These are phyloP conservation scores for Habropoda laboriosa DNA, from an alignment of 1,140 invertebrate genomes.

Conservation along the genomic window DNA sequence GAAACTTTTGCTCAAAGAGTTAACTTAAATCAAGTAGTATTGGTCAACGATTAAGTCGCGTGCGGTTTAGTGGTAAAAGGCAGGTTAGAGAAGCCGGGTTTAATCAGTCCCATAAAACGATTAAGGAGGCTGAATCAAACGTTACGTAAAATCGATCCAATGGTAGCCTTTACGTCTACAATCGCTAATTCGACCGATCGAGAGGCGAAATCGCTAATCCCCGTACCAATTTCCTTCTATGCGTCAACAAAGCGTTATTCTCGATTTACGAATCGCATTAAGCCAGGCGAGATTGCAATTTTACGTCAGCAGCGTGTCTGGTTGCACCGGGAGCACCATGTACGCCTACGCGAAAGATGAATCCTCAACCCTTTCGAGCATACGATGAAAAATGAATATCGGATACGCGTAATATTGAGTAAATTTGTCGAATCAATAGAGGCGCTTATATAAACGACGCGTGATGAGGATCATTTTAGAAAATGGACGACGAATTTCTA, in stretches of 20 bases:
- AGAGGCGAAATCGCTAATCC: background rate
- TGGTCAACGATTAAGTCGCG: constrained; percentile 4
- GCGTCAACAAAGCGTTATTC: background rate
- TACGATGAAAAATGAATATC: constrained; percentile 2
- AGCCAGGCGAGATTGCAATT: background rate
- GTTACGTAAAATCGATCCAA: constrained; percentile 1
- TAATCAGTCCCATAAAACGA: constrained; percentile 30
- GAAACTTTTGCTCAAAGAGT: background rate
- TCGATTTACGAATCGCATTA: constrained; percentile 19
- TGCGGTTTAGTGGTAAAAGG: background rate
- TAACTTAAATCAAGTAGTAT: background rate
- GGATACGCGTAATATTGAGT: background rate
- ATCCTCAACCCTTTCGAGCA: background rate
- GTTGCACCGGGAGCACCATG: background rate
- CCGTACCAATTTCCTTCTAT: background rate
- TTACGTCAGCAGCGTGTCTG: background rate
- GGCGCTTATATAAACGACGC: background rate
- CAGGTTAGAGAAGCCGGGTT: background rate
- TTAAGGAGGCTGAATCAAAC: background rate
- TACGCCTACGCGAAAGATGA: background rate
- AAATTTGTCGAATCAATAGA: constrained; percentile 18
- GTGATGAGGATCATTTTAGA: background rate
- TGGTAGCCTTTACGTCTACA: too few relatives aligned
- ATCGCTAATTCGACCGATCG: background rate
- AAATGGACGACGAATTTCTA: background rate